Conservation (phyloP, 2,888 invertebrate genomes). For the Ormyrus thymus region DNA sequence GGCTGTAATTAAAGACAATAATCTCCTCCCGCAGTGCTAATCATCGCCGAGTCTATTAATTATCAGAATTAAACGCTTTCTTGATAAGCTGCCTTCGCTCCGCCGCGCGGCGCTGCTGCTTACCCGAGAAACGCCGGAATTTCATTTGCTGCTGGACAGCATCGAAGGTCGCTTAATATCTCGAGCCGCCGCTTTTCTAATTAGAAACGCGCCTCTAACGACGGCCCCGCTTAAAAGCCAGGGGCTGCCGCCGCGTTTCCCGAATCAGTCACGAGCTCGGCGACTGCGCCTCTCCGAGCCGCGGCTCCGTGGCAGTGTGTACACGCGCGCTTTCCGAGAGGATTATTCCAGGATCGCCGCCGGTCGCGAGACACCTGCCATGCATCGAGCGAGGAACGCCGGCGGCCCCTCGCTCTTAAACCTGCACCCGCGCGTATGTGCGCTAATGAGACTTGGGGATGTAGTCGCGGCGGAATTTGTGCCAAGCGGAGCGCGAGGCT, state of each 20-base stretch:
- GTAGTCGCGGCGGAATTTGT: constrained; percentile 15
- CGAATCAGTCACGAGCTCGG: background rate
- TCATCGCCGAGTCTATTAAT: too few relatives aligned
- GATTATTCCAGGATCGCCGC: constrained; percentile 44
- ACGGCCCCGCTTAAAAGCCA: background rate
- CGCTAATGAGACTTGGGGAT: constrained; percentile 37
- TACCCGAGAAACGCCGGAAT: too few relatives aligned
- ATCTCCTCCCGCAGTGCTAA: background rate
- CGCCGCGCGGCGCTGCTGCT: too few relatives aligned
- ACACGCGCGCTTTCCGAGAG: background rate
- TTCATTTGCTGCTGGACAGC: too few relatives aligned
- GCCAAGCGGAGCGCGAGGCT: background rate
- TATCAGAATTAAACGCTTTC: too few relatives aligned
- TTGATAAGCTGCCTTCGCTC: too few relatives aligned
- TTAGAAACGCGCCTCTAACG: background rate
- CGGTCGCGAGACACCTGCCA: constrained; percentile 42
- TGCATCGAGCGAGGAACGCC: constrained; percentile 31
- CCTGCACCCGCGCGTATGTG: background rate
- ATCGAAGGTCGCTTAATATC: too few relatives aligned
- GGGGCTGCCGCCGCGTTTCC: background rate
- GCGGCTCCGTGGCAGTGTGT: too few relatives aligned
- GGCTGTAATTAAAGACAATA: constrained; percentile 38
- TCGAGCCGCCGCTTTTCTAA: too few relatives aligned
- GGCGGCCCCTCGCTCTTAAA: background rate
- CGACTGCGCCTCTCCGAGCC: background rate